Conservation (phyloP, 2,113 vertebrate species). For the Ornithorhynchus anatinus region DNA sequence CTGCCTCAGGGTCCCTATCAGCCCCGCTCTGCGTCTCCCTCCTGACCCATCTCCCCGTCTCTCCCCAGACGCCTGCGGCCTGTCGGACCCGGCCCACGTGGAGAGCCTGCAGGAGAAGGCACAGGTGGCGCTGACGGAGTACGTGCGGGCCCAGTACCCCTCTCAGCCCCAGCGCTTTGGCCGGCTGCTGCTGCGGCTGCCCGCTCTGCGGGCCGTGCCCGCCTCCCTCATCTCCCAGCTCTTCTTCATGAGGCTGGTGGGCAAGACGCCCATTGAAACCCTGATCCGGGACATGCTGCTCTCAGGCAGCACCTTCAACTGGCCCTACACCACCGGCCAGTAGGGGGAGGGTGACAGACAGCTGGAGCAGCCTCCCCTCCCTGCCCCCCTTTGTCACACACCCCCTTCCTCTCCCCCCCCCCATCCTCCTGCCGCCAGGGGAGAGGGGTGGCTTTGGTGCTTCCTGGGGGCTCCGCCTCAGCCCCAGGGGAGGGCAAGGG, state of each 20-base stretch:
- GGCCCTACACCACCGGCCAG: constrained; percentile 89
- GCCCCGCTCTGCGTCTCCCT: accelerated
- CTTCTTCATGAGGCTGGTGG: constrained; percentile 96
- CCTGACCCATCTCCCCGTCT: neutral
- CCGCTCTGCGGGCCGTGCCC: constrained; percentile 87
- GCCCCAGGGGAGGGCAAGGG: no score
- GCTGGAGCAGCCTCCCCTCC: neutral
- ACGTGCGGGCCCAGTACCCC: constrained; percentile 88
- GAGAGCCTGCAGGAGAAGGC: constrained; percentile 95
- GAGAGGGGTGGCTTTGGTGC: neutral
- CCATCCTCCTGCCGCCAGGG: neutral
- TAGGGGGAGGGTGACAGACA: constrained; percentile 27
- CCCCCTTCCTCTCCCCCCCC: neutral
- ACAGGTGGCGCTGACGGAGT: constrained; percentile 92
- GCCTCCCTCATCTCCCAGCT: constrained; percentile 94
- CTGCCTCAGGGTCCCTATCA: neutral
- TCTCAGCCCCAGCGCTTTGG: constrained; percentile 92
- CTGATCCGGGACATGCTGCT: constrained; percentile 97
- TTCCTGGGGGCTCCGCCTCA: neutral
- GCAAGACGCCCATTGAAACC: constrained; percentile 94
- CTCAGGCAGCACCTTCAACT: constrained; percentile 93
- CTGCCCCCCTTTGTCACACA: neutral
- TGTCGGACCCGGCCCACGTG: constrained; percentile 88
- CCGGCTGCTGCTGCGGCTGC: constrained; percentile 88
- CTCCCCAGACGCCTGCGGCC: constrained; percentile 86